These are phyloP conservation scores for Poecilia wingei DNA, from an alignment of 2,797 vertebrate genomes.

Conservation along the genomic window DNA sequence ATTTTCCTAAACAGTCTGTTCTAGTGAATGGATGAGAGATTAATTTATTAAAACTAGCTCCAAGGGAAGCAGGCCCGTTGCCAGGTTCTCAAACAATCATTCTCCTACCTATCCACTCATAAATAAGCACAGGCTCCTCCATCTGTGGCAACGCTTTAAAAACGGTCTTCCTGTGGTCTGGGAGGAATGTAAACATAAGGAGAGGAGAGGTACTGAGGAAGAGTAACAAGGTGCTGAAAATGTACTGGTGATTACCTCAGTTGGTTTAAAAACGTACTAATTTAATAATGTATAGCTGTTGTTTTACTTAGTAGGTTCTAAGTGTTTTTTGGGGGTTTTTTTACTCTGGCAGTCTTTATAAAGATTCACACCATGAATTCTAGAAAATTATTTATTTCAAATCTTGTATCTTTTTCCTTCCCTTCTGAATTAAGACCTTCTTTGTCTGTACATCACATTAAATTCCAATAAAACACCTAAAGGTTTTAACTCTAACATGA, in stretches of 20 bases:
- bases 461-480: background rate
- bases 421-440: background rate
- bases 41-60: background rate
- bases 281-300: background rate
- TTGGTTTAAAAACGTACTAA: background rate
- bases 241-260: background rate
- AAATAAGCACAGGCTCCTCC: background rate
- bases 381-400: background rate
- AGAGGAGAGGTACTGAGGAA: background rate
- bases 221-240: constrained; percentile 1
- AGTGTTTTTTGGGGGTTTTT: background rate
- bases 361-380: background rate
- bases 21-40: background rate
- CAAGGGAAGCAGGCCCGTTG: background rate
- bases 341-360: background rate
- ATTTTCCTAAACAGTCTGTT: background rate
- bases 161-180: constrained; percentile 3
- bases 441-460: background rate
- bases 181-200: constrained; percentile 10
- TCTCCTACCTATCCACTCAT: constrained; percentile 4
- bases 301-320: background rate
- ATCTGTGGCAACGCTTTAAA: background rate
- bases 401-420: background rate
- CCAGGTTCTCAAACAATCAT: background rate
- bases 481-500: background rate